Percentiles rank a stretch among this genome's conserved stretches.
Evolutionary conservation across 2,113 vertebrate genomes (phyloP).

Genomic region (Festucalex cinctus): DNA sequence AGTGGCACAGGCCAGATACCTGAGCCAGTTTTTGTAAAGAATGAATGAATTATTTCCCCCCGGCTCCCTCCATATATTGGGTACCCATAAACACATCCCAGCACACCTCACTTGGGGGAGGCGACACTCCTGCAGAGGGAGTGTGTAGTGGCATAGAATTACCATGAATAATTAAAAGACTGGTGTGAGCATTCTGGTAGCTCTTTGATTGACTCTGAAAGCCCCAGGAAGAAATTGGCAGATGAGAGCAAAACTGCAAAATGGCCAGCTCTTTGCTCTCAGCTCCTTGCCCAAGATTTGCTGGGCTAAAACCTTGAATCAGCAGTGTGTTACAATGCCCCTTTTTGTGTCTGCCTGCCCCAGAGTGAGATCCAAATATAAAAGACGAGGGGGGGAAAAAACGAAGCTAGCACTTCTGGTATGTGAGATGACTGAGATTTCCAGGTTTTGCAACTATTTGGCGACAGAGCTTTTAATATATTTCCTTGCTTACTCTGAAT

Average conservation of each 20-base stretch:
- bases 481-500: not conserved
- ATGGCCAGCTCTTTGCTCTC: constrained; percentile 67
- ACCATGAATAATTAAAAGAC: constrained; percentile 77
- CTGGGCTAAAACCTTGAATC: constrained; percentile 64
- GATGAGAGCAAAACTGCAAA: constrained; percentile 70
- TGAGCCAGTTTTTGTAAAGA: not conserved
- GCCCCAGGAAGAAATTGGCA: constrained; percentile 67
- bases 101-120: constrained; percentile 61
- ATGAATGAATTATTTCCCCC: not conserved
- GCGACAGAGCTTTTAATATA: constrained; percentile 19
- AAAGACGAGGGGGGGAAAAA: constrained; percentile 17
- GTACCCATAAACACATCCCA: constrained; percentile 67
- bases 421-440: constrained; percentile 15
- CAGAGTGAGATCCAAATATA: constrained; percentile 44
- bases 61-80: constrained; percentile 44
- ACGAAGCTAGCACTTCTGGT: not conserved
- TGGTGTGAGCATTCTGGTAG: constrained; percentile 73
- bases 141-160: constrained; percentile 54
- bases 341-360: constrained; percentile 55
- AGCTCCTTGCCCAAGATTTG: constrained; percentile 57
- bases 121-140: constrained; percentile 60
- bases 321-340: constrained; percentile 52
- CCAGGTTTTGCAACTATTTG: constrained; percentile 9
- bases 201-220: constrained; percentile 75
- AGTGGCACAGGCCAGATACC: not conserved